These are phyloP conservation scores for Adelges cooleyi DNA, from an alignment of 1,140 invertebrate species.

Conservation along the genomic window DNA sequence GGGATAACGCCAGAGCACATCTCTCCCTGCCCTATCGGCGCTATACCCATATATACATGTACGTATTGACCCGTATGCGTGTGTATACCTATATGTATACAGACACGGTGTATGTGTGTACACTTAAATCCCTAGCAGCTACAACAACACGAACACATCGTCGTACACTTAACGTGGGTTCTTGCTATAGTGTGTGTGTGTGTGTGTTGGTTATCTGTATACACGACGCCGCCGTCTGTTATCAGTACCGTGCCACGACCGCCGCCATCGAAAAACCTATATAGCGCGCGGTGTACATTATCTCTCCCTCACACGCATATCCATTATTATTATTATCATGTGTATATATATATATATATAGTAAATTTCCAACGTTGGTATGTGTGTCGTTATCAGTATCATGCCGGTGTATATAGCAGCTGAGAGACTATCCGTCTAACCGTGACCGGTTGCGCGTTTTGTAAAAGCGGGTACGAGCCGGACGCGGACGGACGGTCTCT, in stretches of 20 bases:
- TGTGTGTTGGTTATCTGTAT: background rate
- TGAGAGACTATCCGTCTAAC: constrained; percentile 20
- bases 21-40: too few species aligned
- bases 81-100: background rate
- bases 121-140: constrained; percentile 4
- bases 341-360: too few species aligned
- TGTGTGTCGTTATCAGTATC: constrained; percentile 2
- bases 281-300: background rate
- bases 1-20: too few species aligned
- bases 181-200: background rate
- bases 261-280: constrained; percentile 14
- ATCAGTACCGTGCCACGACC: background rate
- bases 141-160: background rate
- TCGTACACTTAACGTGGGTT: background rate
- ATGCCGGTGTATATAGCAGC: too few species aligned
- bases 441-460: constrained; percentile 12
- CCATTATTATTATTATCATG: too few species aligned
- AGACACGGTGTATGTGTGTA: background rate
- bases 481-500: too few species aligned
- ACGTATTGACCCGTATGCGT: background rate
- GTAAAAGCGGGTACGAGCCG: too few species aligned
- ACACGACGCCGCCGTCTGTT: background rate
- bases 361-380: background rate
- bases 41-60: background rate
- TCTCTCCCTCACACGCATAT: too few species aligned